These are phyloP conservation scores for Zingel zingel DNA, from an alignment of 2,113 vertebrate genomes.

Conservation along the genomic window DNA sequence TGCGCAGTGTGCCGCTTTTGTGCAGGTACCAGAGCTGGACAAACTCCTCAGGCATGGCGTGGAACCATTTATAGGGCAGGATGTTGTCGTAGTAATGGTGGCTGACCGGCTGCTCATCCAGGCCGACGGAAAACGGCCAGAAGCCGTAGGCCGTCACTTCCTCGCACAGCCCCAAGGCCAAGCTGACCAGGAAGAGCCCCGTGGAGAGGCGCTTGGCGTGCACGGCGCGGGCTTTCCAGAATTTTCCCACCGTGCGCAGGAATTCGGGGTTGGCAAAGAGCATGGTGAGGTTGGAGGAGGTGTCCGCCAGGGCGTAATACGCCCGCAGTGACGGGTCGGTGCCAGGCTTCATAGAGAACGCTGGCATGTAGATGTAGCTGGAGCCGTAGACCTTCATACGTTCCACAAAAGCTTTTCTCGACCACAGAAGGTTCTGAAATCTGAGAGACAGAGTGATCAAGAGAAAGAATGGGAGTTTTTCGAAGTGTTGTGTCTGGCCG, in stretches of 20 bases:
- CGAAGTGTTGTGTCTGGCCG: too few species aligned
- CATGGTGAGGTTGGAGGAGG: slow-evolving; percentile 90
- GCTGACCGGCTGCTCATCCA: slow-evolving; percentile 89
- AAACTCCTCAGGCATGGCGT: slow-evolving; percentile 98
- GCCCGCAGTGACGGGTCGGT: slow-evolving; percentile 92
- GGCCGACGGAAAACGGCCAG: slow-evolving; percentile 93
- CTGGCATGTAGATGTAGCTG: slow-evolving; percentile 97
- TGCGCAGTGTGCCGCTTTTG: slow-evolving; percentile 89
- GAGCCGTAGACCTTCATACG: slow-evolving; percentile 92
- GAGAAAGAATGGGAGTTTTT: not conserved
- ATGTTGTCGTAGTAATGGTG: slow-evolving; percentile 98
- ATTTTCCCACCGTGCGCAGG: slow-evolving; percentile 90
- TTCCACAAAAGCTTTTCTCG: slow-evolving; percentile 93
- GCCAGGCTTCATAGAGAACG: slow-evolving; percentile 94
- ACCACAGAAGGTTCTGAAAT: slow-evolving; percentile 97
- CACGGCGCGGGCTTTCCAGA: slow-evolving; percentile 93
- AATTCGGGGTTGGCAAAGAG: slow-evolving; percentile 97
- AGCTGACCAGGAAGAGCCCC: slow-evolving; percentile 93
- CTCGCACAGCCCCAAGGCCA: slow-evolving; percentile 94
- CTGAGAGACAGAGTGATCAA: slow-evolving; percentile 73
- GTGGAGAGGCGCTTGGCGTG: slow-evolving; percentile 95
- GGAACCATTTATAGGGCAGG: slow-evolving; percentile 91
- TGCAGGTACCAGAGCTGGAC: slow-evolving; percentile 97
- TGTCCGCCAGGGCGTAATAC: slow-evolving; percentile 90
- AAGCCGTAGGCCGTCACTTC: slow-evolving; percentile 96